Evolutionary conservation across 2,888 invertebrate genomes (phyloP), one percentile per base, ranked within the genome.

Genomic region (Seira ritae): DNA sequence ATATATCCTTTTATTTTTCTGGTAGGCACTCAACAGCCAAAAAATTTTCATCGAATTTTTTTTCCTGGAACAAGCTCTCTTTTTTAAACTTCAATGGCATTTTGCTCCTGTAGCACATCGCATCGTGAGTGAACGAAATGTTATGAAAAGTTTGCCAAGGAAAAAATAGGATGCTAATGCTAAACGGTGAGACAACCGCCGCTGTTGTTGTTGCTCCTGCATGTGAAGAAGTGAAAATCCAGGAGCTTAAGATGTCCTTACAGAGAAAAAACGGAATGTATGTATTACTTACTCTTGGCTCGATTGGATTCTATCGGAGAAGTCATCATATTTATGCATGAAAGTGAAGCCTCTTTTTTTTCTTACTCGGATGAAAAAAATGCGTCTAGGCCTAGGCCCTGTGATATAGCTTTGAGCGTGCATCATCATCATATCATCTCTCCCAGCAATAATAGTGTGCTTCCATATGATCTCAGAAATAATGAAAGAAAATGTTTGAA

Each of bases 401-500:
- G 42, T 42, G 17, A 17, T 55, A 55, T 55, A 55, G 55, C 15
- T 55, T 12, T 8, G 17, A 55, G 55, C 55, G 17, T 55, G 55
- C 15, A 31, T 31, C 31, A 31, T 31, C 8, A 4, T 8, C 8
- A 2, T 8, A 31, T 31, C 31, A 31, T 31, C 8, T 31, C 31
- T 31, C 31, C 31, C 55, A 55, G 17, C 17, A 55, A 55, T 55
- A 55, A 55, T 12, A 17, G 50, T 55, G 50, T 76, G 67, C 1
- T 1, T 37, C 12, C 31, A 31, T 23, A 67, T 77, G 71, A 80
- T 80, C 75, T 65, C 19, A 55, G 24, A 55, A 80, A 69, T 82
- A 82, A 82, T 82, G 82, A 82, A 82, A 77, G 81, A 76, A 31
- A 77, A 82, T 77, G 82, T n/a, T 55, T 71, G 66, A 81, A 82